Conservation (phyloP, 2,113 vertebrate species). For the Saimiri boliviensis region DNA sequence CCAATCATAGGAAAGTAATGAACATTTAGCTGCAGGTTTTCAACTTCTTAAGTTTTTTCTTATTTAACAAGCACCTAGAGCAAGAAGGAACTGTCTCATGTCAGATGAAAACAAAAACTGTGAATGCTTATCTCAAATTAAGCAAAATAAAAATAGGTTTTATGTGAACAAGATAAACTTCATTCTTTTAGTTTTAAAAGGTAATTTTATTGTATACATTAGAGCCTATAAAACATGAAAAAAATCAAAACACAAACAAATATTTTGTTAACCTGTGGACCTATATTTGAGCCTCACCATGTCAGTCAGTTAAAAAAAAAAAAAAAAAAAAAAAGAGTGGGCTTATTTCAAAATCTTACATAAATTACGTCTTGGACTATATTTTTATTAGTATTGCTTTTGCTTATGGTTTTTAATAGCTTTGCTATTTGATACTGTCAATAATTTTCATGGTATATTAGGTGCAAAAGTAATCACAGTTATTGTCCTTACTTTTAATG, state of each 20-base stretch:
- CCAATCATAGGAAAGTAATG: background rate
- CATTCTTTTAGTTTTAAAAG: constrained; percentile 4
- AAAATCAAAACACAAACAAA: background rate
- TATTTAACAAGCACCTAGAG: background rate
- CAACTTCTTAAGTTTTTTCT: background rate
- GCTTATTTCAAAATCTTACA: background rate
- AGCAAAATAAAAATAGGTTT: constrained; percentile 28
- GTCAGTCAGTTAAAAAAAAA: background rate
- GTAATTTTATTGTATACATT: background rate
- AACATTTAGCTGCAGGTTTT: background rate
- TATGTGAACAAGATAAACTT: background rate
- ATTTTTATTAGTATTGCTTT: constrained; percentile 20
- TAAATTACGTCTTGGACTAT: background rate
- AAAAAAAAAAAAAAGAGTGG: background rate
- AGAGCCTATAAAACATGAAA: background rate
- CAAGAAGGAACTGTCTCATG: background rate
- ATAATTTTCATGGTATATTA: background rate
- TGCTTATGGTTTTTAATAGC: background rate
- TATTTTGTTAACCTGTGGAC: background rate
- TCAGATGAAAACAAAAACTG: background rate
- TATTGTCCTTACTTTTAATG: too few relatives aligned
- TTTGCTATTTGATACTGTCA: background rate
- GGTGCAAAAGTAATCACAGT: too few relatives aligned
- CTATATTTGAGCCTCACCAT: background rate
- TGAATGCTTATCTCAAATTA: background rate